Percentiles rank a stretch among this genome's conserved stretches.
phyloP scores from a whole-genome alignment of 2,797 vertebrate genomes.

The Anguilla marmorata region DNA sequence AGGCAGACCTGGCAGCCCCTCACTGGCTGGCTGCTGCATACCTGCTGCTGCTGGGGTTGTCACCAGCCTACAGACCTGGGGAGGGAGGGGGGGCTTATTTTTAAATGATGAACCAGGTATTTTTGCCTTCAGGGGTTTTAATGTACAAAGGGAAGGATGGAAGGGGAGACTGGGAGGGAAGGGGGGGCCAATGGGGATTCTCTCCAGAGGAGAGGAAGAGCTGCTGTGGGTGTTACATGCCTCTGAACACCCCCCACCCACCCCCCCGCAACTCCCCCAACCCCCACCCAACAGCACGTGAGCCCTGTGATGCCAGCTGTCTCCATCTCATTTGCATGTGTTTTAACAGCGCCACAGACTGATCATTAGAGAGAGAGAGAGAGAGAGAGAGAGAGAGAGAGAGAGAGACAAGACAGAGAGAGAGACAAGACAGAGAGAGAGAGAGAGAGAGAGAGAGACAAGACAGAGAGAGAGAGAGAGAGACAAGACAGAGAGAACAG shows the following conservation, averaged over 20 bases:
- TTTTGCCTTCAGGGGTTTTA: background rate
- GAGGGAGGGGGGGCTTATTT: constrained; percentile 1
- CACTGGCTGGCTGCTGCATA: constrained; percentile 45
- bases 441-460: background rate
- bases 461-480: background rate
- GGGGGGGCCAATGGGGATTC: background rate
- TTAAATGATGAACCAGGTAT: constrained; percentile 17
- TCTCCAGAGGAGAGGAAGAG: constrained; percentile 18
- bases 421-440: too few relatives aligned
- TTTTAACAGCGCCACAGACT: constrained; percentile 29
- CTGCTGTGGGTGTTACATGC: constrained; percentile 10
- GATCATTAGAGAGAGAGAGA: constrained; percentile 24
- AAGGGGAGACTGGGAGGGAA: constrained; percentile 36
- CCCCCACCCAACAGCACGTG: constrained; percentile 11
- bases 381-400: background rate
- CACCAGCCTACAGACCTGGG: background rate
- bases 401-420: background rate
- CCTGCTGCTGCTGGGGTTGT: constrained; percentile 47
- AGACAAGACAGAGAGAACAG: background rate
- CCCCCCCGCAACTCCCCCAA: background rate
- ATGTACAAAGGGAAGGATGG: constrained; percentile 22
- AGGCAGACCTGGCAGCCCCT: constrained; percentile 50
- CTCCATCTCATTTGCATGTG: constrained; percentile 36
- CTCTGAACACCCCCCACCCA: background rate
- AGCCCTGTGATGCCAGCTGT: constrained; percentile 24